These are phyloP conservation scores for Climacteris rufus DNA, from an alignment of 2,113 vertebrate genomes.

Conservation along the genomic window DNA sequence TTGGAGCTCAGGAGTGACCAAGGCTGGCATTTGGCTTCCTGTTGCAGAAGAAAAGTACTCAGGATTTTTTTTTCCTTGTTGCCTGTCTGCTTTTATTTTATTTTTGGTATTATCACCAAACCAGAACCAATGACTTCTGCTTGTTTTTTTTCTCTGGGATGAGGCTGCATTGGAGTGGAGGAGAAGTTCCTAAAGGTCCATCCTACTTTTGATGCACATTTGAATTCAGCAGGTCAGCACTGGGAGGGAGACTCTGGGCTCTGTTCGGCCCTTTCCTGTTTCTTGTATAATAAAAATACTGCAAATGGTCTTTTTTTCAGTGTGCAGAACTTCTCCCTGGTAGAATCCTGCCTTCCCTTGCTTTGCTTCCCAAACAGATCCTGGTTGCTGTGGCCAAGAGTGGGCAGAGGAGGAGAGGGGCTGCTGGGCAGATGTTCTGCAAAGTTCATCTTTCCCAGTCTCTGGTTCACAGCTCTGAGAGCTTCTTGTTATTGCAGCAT, in stretches of 20 bases:
- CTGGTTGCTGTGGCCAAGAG: not conserved
- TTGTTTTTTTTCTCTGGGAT: not conserved
- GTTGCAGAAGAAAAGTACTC: not conserved
- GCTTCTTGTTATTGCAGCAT: not conserved
- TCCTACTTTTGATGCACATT: not conserved
- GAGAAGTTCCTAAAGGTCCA: not conserved
- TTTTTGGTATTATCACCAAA: not conserved
- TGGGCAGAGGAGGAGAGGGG: not conserved
- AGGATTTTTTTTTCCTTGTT: not conserved
- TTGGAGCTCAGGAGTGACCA: not conserved
- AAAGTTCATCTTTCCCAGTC: not conserved
- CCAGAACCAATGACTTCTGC: not conserved
- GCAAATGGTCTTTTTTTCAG: not conserved
- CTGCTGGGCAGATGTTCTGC: not conserved
- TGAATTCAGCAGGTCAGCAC: not conserved
- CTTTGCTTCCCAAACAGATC: not conserved
- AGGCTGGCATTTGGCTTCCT: not conserved
- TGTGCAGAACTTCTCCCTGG: not conserved
- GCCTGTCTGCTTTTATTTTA: not conserved
- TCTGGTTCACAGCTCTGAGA: not conserved
- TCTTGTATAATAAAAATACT: not conserved
- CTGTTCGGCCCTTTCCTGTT: not conserved
- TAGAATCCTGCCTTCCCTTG: not conserved
- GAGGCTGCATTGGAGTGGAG: not conserved
- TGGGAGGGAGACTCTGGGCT: not conserved